Percentiles rank a stretch among this genome's conserved stretches.
Evolutionary conservation across 2,113 vertebrate genomes (phyloP).

Genomic region (human): DNA sequence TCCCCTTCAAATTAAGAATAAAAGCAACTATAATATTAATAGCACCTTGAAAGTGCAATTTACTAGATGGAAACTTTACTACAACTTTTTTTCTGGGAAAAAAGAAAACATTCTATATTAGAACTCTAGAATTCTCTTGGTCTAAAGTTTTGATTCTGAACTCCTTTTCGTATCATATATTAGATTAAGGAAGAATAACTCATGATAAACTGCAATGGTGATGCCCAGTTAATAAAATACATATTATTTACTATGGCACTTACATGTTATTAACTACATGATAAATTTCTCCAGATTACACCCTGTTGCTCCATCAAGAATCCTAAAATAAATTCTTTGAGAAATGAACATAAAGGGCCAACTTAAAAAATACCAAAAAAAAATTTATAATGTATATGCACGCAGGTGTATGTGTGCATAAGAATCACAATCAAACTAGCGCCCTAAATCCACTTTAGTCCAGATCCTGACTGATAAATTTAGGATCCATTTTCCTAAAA

Average conservation of each 20-base stretch:
- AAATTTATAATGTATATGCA: background rate
- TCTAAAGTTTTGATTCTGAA: slow-evolving; percentile 11
- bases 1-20: slow-evolving; percentile 20
- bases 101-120: background rate
- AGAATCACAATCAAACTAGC: background rate
- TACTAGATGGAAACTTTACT: background rate
- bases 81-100: background rate
- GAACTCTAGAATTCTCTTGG: background rate
- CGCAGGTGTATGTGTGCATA: background rate
- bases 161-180: background rate
- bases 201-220: slow-evolving; percentile 14
- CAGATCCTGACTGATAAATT: background rate
- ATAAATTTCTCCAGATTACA: background rate
- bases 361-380: background rate
- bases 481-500: background rate
- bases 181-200: background rate
- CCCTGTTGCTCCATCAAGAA: background rate
- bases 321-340: background rate
- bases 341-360: background rate
- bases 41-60: background rate
- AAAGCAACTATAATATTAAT: background rate
- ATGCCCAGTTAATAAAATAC: background rate
- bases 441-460: background rate
- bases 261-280: background rate
- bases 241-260: background rate